Evolutionary conservation across 2,888 invertebrate genomes (phyloP).

Genomic region (Cryptops parisi): DNA sequence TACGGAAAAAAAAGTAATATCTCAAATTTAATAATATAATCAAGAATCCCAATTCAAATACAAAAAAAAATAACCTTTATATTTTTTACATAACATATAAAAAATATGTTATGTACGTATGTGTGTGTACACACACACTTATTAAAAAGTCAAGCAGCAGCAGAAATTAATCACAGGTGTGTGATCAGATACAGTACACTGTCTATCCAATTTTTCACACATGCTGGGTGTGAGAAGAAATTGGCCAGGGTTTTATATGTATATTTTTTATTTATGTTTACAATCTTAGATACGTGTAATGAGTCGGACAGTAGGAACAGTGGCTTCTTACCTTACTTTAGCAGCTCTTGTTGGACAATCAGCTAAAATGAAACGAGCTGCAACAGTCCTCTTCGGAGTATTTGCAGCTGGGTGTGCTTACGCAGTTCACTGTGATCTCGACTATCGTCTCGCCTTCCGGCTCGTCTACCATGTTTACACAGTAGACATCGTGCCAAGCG

Average conservation of each 20-base stretch:
- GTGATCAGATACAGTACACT: no score
- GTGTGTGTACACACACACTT: no score
- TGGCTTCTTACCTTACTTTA: slow-evolving; percentile 3
- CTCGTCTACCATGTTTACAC: slow-evolving; percentile 6
- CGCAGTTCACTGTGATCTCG: slow-evolving; percentile 7
- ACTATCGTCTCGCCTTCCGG: slow-evolving; percentile 3
- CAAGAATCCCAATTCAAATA: no score
- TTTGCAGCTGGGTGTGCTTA: slow-evolving; percentile 10
- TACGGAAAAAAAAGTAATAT: no score
- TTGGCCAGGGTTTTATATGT: not conserved
- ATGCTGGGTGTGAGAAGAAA: no score
- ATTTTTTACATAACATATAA: no score
- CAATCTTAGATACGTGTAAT: slow-evolving; percentile 5
- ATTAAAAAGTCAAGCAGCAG: no score
- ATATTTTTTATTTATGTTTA: not conserved
- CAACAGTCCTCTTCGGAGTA: slow-evolving; percentile 6
- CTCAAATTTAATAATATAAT: no score
- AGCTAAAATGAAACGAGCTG: not conserved
- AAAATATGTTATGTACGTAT: no score
- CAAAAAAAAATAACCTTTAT: no score
- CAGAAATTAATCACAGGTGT: no score
- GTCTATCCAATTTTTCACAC: no score
- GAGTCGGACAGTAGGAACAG: not conserved
- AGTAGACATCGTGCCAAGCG: slow-evolving; percentile 1
- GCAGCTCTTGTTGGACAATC: not conserved